phyloP scores from a whole-genome alignment of 2,113 vertebrate species.

The Malurus alboscapulatus region DNA sequence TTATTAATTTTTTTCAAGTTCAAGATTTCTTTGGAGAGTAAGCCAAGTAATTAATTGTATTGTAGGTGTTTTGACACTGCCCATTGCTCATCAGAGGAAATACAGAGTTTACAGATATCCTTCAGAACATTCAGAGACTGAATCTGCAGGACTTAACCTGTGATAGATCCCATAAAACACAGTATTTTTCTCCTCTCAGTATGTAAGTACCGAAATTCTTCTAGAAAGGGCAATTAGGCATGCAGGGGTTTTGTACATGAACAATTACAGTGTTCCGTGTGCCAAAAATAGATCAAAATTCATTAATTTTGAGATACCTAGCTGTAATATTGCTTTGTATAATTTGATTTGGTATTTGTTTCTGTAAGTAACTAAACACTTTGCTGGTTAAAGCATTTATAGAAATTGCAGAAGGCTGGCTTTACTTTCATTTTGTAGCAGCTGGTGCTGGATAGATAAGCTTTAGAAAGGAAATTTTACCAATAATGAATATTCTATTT shows the following conservation, averaged over 20 bases:
- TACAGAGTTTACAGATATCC: not conserved
- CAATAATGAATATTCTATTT: not conserved
- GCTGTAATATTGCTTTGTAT: not conserved
- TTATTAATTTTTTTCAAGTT: not conserved
- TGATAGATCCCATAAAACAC: not conserved
- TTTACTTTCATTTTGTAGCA: not conserved
- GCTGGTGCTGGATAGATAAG: not conserved
- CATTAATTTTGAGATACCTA: not conserved
- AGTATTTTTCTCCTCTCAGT: not conserved
- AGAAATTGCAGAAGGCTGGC: not conserved
- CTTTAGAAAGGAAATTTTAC: not conserved
- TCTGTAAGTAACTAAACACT: not conserved
- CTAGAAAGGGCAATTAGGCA: not conserved
- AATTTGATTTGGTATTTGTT: not conserved
- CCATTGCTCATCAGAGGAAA: not conserved
- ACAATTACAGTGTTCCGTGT: not conserved
- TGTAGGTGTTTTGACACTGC: not conserved
- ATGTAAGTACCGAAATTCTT: not conserved
- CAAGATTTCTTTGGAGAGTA: not conserved
- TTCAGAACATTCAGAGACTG: not conserved
- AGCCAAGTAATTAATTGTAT: not conserved
- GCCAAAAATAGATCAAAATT: not conserved
- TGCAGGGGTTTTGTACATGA: not conserved
- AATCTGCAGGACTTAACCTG: not conserved
- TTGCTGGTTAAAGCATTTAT: not conserved